Evolutionary conservation across 2,888 invertebrate genomes (phyloP), one percentile per base, ranked within the genome.

Genomic region (Pasiphila rectangulata): DNA sequence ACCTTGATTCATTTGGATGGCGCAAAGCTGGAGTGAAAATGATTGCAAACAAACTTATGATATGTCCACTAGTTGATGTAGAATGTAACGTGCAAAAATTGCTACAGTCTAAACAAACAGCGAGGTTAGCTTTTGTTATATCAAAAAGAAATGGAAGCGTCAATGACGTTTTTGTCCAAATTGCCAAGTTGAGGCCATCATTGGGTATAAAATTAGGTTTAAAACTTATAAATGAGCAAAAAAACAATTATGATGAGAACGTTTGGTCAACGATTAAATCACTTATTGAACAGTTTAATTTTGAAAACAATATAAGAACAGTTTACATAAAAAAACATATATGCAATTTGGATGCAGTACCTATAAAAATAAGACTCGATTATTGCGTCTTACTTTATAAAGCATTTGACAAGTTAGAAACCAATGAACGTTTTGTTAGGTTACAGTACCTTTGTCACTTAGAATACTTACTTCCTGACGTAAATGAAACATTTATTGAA

Each of bases 181-280:
- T 75, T 9, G 68, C 56, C 2, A 54, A 49, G 4, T 37, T 61
- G 15, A 63, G 66, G 16, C 79, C 80, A 0, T 55, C 52, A 1
- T 61, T 61, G 3, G 69, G 70, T 0, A 12, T 83, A 0, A 71
- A 66, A 46, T 52, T 61, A 2, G 72, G 69, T 0, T 41, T 77
- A 1, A 34, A 56, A 1, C 63, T 72, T 32, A 63, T 67, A 29
- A 46, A 59, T 1, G 49, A 53, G 0, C 45, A 32, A 5, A n/a
- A 62, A 2, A 52, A 61, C 13, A 23, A 21, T 0, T 54, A 64
- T 1, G 64, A 76, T 37, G 27, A 12, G 7, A 35, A 45, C 20
- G 46, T 79, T n/a, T 83, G 80, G 81, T 46, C 63, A n/a, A 55
- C 63, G 4, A 46, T 76, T 4, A 73, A 73, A 48, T 57, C 64